Evolutionary conservation across 1,140 invertebrate species (phyloP).

Genomic region (Eubasilissa regina): DNA sequence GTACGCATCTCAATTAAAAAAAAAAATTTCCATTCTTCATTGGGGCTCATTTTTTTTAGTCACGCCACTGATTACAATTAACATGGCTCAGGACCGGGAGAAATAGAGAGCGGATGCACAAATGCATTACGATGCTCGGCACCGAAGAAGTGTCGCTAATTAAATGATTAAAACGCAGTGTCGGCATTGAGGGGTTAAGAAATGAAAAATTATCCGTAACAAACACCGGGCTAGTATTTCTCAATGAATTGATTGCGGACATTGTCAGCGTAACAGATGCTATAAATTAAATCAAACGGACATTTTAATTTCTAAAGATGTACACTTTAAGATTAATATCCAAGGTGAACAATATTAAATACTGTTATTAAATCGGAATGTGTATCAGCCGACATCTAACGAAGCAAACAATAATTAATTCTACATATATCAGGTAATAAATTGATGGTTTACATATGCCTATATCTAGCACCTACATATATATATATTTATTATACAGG

Average conservation of each 20-base stretch:
- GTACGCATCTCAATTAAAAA: too few relatives aligned
- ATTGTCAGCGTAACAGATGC: background rate
- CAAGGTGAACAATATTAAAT: constrained; percentile 1
- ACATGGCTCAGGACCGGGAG: too few relatives aligned
- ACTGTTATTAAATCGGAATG: constrained; percentile 9
- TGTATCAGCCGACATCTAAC: background rate
- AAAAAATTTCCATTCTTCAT: too few relatives aligned
- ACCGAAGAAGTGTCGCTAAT: too few relatives aligned
- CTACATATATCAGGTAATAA: background rate
- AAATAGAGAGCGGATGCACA: too few relatives aligned
- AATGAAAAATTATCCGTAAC: background rate
- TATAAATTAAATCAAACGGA: background rate
- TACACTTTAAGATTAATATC: background rate
- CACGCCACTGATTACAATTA: too few relatives aligned
- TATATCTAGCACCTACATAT: too few relatives aligned
- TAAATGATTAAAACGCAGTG: background rate
- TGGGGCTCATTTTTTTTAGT: too few relatives aligned
- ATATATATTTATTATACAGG: too few relatives aligned
- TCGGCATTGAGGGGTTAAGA: background rate
- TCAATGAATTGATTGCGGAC: background rate
- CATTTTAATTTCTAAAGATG: constrained; percentile 17
- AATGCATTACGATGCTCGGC: too few relatives aligned
- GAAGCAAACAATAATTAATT: background rate
- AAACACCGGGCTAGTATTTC: background rate
- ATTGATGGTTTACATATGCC: constrained; percentile 10